Evolutionary conservation across 2,797 vertebrate species (phyloP), one percentile per base, ranked within the genome.

Genomic region (Melanotaenia nigrans): DNA sequence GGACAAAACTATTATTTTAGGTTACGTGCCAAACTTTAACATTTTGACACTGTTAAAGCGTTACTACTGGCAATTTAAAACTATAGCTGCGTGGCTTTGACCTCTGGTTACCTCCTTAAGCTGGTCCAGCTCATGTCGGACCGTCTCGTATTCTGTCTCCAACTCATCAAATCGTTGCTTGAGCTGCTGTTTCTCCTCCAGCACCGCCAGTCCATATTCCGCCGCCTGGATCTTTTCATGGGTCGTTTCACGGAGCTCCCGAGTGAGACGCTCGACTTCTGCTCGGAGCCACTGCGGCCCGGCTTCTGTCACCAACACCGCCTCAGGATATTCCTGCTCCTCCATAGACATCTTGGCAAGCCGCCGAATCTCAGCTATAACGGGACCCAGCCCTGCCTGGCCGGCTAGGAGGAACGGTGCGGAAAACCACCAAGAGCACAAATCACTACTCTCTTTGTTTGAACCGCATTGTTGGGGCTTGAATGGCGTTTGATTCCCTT

Each of bases 181-280:
- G 65, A 99, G 95, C 89, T 96, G 96, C 88, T 99, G 97, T 78
- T 99, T 99, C 94, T 99, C 98, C 92, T 99, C 97, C 83, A 99
- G 95, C 81, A 99, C 98, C 77, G 93, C 98, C 85, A 99, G 93
- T 65, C 98, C 97, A 33, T 98, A 99, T 84, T 99, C 97, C 1
- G 98, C 98, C 78, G 98, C 98, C 92, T 99, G 97, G 91, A 99
- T 98, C 95, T 99, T 98, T 92, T 99, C 96, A 5, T 94, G 95
- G 75, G 94, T 97, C 75, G 97, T 98, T 68, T 98, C 98, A 12
- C 96, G 93, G 83, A 99, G 95, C 88, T 99, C 98, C 68, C 95
- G 95, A 58, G 92, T 93, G 12, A 99, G 93, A 71, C 98, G 94
- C 88, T 95, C 96, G 38, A 96, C 87, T 92, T 98, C 97, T 12